A percentile compares a stretch with the other conserved stretches of the same genome.
Conservation (phyloP, 2,797 vertebrate species). For the Microctenopoma steveboyesi region DNA sequence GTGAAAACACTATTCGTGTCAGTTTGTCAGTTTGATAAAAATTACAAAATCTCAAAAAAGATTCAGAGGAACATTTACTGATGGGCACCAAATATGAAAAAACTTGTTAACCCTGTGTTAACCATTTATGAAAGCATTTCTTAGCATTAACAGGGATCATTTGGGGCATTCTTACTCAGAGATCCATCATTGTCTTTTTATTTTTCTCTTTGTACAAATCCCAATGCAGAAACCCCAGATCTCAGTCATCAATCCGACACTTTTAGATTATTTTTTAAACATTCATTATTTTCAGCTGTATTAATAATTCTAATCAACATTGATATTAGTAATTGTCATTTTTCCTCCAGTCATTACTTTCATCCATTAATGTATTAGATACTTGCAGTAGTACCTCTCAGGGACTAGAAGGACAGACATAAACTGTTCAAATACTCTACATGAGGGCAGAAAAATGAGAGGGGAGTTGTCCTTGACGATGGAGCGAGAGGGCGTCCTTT, state of each 20-base stretch:
- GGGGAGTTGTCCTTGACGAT: background rate
- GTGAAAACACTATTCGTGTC: background rate
- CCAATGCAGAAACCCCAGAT: too few relatives aligned
- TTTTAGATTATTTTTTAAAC: background rate
- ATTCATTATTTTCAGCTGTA: background rate
- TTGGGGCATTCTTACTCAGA: too few relatives aligned
- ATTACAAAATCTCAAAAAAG: background rate
- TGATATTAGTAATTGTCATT: too few relatives aligned
- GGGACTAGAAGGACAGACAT: background rate
- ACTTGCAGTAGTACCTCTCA: background rate
- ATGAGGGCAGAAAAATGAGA: slow-evolving; percentile 10
- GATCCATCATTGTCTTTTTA: too few relatives aligned
- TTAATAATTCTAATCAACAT: background rate
- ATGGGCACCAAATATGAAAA: background rate
- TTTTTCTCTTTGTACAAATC: too few relatives aligned
- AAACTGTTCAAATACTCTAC: slow-evolving; percentile 4
- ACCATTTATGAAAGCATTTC: background rate
- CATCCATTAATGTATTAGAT: too few relatives aligned
- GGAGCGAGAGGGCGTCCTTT: slow-evolving; percentile 17
- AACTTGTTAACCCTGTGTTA: background rate
- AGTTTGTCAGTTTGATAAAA: slow-evolving; percentile 8
- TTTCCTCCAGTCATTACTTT: too few relatives aligned
- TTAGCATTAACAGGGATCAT: background rate
- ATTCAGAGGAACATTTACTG: background rate
- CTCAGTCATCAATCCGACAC: too few relatives aligned